Conservation (phyloP, 2,888 invertebrate genomes). For the Drosophila pseudotalamancana region DNA sequence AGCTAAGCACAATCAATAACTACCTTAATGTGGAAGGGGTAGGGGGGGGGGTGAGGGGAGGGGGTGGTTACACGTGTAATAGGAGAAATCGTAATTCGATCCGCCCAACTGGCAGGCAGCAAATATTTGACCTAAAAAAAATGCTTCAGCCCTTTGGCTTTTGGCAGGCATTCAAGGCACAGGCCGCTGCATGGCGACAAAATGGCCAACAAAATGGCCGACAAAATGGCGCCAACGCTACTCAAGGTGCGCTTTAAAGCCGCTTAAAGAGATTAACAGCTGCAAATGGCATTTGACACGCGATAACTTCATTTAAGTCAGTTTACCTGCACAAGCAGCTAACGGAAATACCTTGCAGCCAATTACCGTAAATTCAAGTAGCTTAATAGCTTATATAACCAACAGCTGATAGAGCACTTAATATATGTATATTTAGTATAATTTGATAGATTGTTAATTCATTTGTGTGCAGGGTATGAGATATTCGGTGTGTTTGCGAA, state of each 20-base stretch:
- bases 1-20: slow-evolving; percentile 60
- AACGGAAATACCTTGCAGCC: background rate
- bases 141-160: slow-evolving; percentile 14
- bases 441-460: too few relatives aligned
- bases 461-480: background rate
- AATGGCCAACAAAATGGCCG: slow-evolving; percentile 64
- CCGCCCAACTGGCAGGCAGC: slow-evolving; percentile 23
- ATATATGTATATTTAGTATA: too few relatives aligned
- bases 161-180: slow-evolving; percentile 68
- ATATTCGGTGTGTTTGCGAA: background rate
- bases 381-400: too few relatives aligned
- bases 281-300: slow-evolving; percentile 21
- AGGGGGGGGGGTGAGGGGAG: too few relatives aligned
- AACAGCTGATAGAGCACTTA: too few relatives aligned
- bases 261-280: slow-evolving; percentile 30
- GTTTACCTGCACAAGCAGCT: background rate
- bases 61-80: slow-evolving; percentile 25
- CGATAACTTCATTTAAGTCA: background rate
- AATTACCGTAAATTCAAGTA: background rate
- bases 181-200: slow-evolving; percentile 66
- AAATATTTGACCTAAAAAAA: slow-evolving; percentile 51
- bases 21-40: too few relatives aligned
- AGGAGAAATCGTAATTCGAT: slow-evolving; percentile 40
- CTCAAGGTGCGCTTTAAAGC: slow-evolving; percentile 45
- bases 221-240: slow-evolving; percentile 55